phyloP scores from a whole-genome alignment of 2,797 vertebrate species.

The Leucoraja ocellata region DNA sequence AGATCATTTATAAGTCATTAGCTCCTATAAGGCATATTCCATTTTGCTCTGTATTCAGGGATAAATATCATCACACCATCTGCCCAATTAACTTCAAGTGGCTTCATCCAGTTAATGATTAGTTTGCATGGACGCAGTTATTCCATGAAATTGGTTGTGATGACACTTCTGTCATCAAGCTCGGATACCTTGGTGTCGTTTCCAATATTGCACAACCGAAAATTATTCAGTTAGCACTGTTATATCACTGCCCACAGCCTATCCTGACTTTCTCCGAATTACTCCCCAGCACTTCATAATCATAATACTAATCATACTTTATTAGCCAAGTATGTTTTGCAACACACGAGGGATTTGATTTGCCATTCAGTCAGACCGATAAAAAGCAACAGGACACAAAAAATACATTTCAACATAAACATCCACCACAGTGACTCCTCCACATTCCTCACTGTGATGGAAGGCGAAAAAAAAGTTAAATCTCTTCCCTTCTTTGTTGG shows the following conservation, averaged over 20 bases:
- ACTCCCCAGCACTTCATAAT: neutral
- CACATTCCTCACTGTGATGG: too few relatives aligned
- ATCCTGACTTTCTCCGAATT: neutral
- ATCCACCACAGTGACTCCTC: too few relatives aligned
- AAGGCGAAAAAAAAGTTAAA: too few relatives aligned
- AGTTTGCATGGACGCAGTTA: neutral
- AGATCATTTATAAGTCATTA: neutral
- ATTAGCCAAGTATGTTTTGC: too few relatives aligned
- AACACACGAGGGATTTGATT: too few relatives aligned
- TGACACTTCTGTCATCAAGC: neutral
- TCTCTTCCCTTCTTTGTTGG: too few relatives aligned
- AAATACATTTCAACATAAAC: too few relatives aligned
- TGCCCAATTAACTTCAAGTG: neutral
- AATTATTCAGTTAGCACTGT: too few relatives aligned
- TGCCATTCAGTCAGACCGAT: too few relatives aligned
- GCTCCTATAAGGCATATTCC: neutral
- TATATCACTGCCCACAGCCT: neutral
- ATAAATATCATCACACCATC: neutral
- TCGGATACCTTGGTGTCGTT: neutral
- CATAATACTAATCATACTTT: too few relatives aligned
- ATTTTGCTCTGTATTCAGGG: neutral
- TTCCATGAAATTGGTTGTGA: neutral
- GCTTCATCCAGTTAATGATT: neutral
- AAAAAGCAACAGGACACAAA: too few relatives aligned
- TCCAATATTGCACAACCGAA: neutral